These are phyloP conservation scores for Calonectris borealis DNA, from an alignment of 2,113 vertebrate genomes.

Conservation along the genomic window DNA sequence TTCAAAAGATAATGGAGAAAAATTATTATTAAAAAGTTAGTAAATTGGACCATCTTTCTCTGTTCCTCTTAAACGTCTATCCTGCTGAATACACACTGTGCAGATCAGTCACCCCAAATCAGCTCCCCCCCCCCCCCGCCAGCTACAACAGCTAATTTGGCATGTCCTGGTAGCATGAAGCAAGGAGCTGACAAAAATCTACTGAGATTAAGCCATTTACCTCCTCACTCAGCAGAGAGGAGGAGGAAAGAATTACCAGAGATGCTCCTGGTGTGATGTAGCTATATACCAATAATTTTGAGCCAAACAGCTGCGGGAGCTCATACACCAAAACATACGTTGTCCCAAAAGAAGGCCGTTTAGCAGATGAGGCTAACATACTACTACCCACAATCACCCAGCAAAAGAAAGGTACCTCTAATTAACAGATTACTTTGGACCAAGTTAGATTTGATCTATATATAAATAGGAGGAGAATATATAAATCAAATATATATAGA, in stretches of 20 bases:
- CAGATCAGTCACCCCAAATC: background rate
- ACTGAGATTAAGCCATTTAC: background rate
- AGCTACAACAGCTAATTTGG: background rate
- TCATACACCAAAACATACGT: background rate
- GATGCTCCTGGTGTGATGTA: background rate
- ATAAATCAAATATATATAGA: background rate
- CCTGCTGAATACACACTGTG: background rate
- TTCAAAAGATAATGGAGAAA: background rate
- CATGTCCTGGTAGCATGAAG: background rate
- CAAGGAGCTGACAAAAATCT: background rate
- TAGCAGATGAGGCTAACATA: fast-evolving
- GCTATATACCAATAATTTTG: background rate
- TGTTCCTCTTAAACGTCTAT: background rate
- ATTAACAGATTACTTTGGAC: background rate
- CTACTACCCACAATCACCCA: background rate
- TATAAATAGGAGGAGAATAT: background rate
- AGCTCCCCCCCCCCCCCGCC: background rate
- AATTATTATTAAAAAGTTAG: background rate
- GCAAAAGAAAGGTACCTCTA: background rate
- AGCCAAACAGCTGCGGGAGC: background rate
- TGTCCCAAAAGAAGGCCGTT: background rate
- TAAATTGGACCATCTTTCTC: background rate
- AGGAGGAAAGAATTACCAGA: background rate
- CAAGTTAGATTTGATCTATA: background rate
- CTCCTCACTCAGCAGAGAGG: background rate